phyloP scores from a whole-genome alignment of 30 jellyfish, hydroid and myxozoan species.

The Chrysaora quinquecirrha region DNA sequence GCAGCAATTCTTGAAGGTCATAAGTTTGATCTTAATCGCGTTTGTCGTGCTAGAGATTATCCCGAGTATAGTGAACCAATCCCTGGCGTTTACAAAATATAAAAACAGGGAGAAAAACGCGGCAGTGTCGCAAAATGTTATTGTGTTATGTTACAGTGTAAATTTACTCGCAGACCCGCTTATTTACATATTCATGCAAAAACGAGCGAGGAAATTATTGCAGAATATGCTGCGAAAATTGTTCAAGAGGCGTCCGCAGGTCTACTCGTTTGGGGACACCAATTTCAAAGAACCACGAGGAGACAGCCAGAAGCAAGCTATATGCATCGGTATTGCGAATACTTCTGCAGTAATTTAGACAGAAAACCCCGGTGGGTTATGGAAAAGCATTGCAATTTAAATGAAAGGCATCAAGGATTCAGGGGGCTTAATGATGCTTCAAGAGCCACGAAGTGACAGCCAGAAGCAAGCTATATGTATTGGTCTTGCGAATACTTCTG shows the following conservation, averaged over 20 bases:
- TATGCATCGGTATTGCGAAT: not conserved
- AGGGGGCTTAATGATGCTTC: too few relatives aligned
- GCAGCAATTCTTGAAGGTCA: constrained; percentile 1
- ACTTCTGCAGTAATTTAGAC: too few relatives aligned
- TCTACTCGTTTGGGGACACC: not conserved
- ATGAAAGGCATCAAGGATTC: too few relatives aligned
- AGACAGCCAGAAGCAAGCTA: not conserved
- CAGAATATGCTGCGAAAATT: not conserved
- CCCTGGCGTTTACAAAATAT: not conserved
- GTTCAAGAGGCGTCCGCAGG: not conserved
- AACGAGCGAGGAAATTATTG: not conserved
- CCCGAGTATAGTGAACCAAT: not conserved
- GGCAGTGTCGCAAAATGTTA: not conserved
- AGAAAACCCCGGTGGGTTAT: too few relatives aligned
- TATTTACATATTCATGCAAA: constrained; percentile 24
- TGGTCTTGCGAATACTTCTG: too few relatives aligned
- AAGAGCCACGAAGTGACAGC: too few relatives aligned
- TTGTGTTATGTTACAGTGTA: constrained; percentile 2
- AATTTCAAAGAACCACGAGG: not conserved
- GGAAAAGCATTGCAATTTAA: too few relatives aligned
- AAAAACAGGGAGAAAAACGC: not conserved
- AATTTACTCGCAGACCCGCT: constrained; percentile 25
- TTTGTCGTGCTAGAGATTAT: constrained; percentile 4
- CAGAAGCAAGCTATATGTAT: too few relatives aligned
- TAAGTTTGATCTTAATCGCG: not conserved